phyloP scores from a whole-genome alignment of 2,113 vertebrate species.

The Piaya cayana region DNA sequence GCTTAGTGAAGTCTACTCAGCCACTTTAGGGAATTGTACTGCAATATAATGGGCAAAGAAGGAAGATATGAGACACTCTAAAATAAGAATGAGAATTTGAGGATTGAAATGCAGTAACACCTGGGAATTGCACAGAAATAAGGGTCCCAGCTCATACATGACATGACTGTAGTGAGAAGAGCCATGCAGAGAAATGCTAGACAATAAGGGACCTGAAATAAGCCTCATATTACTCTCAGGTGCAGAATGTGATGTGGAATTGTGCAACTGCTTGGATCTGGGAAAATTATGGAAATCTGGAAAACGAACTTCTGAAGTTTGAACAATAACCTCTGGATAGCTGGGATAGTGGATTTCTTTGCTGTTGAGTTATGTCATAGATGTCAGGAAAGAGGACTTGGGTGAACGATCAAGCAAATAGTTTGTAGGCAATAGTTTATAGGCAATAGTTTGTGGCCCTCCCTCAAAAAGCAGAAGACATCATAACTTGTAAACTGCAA shows the following conservation, averaged over 20 bases:
- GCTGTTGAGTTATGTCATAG: neutral
- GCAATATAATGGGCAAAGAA: neutral
- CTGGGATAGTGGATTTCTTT: neutral
- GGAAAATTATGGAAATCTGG: neutral
- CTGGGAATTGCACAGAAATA: neutral
- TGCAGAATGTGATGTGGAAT: neutral
- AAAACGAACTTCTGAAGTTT: neutral
- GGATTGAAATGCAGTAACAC: neutral
- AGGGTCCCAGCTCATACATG: neutral
- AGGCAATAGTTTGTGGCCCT: neutral
- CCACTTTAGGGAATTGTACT: neutral
- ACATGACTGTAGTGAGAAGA: neutral
- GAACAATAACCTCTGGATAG: neutral
- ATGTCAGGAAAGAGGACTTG: neutral
- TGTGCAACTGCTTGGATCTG: neutral
- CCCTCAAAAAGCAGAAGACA: neutral
- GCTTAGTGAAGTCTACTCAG: neutral
- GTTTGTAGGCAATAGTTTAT: neutral
- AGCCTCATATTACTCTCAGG: fast-evolving
- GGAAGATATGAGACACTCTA: neutral
- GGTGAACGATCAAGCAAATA: neutral
- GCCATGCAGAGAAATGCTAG: neutral
- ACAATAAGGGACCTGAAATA: neutral
- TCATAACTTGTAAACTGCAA: neutral
- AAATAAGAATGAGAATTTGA: neutral